phyloP scores from a whole-genome alignment of 2,113 vertebrate species.

The Cryptotis parvus region DNA sequence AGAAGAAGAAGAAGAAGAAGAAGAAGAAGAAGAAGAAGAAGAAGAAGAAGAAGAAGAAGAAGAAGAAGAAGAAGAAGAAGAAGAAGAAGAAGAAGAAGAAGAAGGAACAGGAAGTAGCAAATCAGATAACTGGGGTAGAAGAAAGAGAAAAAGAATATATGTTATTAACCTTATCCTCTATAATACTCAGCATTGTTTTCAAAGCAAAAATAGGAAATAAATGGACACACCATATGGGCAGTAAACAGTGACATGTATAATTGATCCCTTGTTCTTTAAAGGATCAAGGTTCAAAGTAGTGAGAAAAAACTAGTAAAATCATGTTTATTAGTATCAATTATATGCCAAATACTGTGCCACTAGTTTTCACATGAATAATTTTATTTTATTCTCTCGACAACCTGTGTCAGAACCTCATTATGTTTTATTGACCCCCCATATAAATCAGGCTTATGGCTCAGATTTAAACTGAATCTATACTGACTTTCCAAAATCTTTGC shows the following conservation, averaged over 20 bases:
- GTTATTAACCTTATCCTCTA: background rate
- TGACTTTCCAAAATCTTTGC: background rate
- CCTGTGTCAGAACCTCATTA: background rate
- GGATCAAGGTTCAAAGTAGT: background rate
- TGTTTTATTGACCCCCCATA: conserved; percentile 29
- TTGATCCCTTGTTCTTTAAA: background rate
- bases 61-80: too few relatives aligned
- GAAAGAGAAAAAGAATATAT: background rate
- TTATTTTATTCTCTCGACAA: conserved; percentile 10
- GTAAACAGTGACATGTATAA: background rate
- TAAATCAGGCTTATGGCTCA: conserved; percentile 18
- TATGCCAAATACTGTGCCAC: background rate
- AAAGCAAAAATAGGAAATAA: background rate
- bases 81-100: too few relatives aligned
- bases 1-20: too few relatives aligned
- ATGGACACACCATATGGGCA: background rate
- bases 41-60: too few relatives aligned
- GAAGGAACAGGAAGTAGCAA: background rate
- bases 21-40: too few relatives aligned
- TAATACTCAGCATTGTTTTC: background rate
- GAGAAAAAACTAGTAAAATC: conserved; percentile 1
- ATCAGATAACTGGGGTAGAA: background rate
- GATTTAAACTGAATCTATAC: background rate
- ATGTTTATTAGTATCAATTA: conserved; percentile 1
- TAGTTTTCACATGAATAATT: conserved; percentile 31